Evolutionary conservation across 2,797 vertebrate genomes (phyloP).

Genomic region (Mareca strepera): DNA sequence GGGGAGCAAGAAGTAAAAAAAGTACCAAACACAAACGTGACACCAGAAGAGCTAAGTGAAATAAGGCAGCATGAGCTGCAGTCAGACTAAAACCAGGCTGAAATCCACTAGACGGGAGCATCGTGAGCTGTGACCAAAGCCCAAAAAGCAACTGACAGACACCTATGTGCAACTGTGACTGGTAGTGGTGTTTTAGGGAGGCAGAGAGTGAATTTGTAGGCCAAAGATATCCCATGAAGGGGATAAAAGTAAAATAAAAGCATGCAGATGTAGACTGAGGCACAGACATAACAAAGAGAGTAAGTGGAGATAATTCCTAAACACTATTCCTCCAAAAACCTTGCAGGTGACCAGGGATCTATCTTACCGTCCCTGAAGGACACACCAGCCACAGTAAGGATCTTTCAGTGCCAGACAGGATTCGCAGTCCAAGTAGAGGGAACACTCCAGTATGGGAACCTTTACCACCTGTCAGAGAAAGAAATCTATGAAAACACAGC

Average conservation of each 20-base stretch:
- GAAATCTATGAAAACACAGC: not conserved
- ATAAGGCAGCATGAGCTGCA: not conserved
- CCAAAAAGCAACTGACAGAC: not conserved
- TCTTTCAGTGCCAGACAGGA: conserved; percentile 90
- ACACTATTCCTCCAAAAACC: not conserved
- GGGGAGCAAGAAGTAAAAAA: not conserved
- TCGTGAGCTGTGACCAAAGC: rapidly evolving
- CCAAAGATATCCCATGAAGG: not conserved
- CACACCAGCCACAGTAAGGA: conserved; percentile 97
- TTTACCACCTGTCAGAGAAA: conserved; percentile 86
- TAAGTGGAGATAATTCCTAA: not conserved
- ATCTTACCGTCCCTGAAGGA: conserved; percentile 92
- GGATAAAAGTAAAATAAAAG: not conserved
- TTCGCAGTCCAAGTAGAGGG: conserved; percentile 86
- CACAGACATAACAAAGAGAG: not conserved
- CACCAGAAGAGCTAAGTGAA: not conserved
- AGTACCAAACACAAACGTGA: not conserved
- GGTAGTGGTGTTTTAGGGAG: not conserved
- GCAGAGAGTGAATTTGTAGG: not conserved
- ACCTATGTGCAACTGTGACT: not conserved
- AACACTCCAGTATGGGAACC: conserved; percentile 92
- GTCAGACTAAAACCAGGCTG: not conserved
- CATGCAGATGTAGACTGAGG: not conserved
- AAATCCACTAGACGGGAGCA: not conserved
- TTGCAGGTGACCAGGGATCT: conserved; percentile 27